Base-by-base conservation (phyloP, 2,888 invertebrate species). In the Nectonema munidae region DNA sequence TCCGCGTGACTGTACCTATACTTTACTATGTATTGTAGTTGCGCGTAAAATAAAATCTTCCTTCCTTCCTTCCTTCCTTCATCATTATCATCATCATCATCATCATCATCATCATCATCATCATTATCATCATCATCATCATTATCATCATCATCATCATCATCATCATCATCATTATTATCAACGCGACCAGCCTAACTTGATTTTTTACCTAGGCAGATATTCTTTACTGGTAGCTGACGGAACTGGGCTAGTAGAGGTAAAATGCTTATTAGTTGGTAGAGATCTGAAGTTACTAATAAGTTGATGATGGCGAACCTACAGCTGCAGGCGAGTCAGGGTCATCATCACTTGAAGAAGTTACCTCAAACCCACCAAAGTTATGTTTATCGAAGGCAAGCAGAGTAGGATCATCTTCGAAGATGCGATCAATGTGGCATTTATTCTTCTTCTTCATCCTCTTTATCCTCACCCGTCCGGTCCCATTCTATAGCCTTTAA, bases 111-210 rank as follows among this genome's bases (percentile, higher is more conserved):
- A 33, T 25, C 38, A 19, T 29, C 40, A 30, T 41, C 36, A 36
- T 41, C 39, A 32, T 29, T 39, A 33, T 42, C 37, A 38, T 41
- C 40, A 40, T 39, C 41, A 38, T 18, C 38, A 30, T 20, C 17
- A 38, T 40, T 16, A 32, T 29, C 16, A 5, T 16, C 4, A 15
- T 17, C 25, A 17, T 11, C 21, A 15, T 5, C 17, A 18, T 40
- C n/a, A 13, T 16, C 11, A 16, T 39, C 21, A 9, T 14, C 20
- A 11, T 14, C 36, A 9, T 9, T 29, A 9, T 21, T n/a, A 11
- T 14, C 36, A 19, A 29, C 29, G 6, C 14, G 29, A 6, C 13
- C 20, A 9, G 9, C 20, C 9, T 30, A 9, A 11, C 36, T 13
- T 25, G 11, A 11, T 25, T 13, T 13, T 25, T 13, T 13, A 11